A percentile compares a stretch with the other conserved stretches of the same genome.
Conservation (phyloP, 2,888 invertebrate genomes). For the Ashinkailepas kermadecensis region DNA sequence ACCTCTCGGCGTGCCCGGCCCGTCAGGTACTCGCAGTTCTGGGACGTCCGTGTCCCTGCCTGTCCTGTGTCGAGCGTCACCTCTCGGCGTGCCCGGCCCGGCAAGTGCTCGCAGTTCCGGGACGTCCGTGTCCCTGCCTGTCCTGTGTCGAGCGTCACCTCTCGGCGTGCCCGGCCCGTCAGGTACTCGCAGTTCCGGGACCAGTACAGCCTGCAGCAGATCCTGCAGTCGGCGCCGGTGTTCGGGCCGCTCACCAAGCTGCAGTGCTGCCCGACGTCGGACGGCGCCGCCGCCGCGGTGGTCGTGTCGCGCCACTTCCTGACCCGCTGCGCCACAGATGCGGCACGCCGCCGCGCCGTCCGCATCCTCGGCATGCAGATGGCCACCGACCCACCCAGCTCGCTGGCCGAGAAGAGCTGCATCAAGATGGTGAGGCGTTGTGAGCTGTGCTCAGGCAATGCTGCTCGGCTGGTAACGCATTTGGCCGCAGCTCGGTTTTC, state of each 20-base stretch:
- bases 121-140: too few relatives aligned
- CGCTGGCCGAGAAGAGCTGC: slow-evolving; percentile 72
- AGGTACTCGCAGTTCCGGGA: slow-evolving; percentile 88
- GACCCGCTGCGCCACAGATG: slow-evolving; percentile 61
- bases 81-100: too few relatives aligned
- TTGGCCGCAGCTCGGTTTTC: too few relatives aligned
- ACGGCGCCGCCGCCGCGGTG: slow-evolving; percentile 92
- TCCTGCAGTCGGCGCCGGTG: slow-evolving; percentile 76
- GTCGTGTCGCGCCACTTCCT: slow-evolving; percentile 89
- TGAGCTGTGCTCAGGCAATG: too few relatives aligned
- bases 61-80: too few relatives aligned
- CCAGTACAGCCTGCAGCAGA: slow-evolving; percentile 83
- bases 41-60: slow-evolving; percentile 49
- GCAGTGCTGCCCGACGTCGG: slow-evolving; percentile 97
- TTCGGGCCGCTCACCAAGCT: slow-evolving; percentile 89
- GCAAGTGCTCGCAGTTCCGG: too few relatives aligned
- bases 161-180: slow-evolving; percentile 30
- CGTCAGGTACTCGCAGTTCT: slow-evolving; percentile 79
- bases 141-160: not conserved
- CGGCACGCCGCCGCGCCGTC: slow-evolving; percentile 60
- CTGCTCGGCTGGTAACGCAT: too few relatives aligned
- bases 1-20: slow-evolving; percentile 16
- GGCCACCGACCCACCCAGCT: slow-evolving; percentile 80
- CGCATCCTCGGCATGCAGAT: slow-evolving; percentile 97
- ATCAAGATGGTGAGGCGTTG: slow-evolving; percentile 56